phyloP scores from a whole-genome alignment of 1,140 invertebrate species.

The Bombus affinis region DNA sequence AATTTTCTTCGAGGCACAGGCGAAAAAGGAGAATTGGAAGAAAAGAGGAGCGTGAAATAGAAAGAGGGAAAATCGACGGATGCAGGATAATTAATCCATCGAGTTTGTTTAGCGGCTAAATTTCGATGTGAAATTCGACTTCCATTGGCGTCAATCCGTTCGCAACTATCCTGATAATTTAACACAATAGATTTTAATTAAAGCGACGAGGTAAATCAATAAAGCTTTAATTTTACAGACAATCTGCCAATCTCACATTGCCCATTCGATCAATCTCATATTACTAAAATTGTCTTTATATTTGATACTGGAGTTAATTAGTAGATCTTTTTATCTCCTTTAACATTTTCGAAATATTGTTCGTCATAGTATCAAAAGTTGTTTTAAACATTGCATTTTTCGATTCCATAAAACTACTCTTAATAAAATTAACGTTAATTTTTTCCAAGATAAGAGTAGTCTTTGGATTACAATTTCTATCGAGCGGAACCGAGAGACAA shows the following conservation, averaged over 20 bases:
- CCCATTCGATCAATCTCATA: background rate
- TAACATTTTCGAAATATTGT: background rate
- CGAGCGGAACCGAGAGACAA: background rate
- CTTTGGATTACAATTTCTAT: background rate
- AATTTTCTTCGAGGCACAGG: background rate
- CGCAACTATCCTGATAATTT: background rate
- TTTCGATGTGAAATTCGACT: background rate
- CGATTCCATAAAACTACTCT: background rate
- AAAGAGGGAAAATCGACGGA: background rate
- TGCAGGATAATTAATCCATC: constrained; percentile 8
- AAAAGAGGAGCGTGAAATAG: background rate
- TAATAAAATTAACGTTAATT: background rate
- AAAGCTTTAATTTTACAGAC: background rate
- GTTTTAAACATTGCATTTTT: background rate
- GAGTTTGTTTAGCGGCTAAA: background rate
- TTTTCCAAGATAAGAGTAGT: background rate
- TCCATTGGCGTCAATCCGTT: background rate
- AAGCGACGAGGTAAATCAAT: background rate
- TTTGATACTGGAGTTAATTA: no score
- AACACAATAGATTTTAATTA: background rate
- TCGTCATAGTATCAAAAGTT: background rate
- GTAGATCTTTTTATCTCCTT: no score
- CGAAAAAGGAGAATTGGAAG: background rate
- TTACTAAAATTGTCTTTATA: background rate
- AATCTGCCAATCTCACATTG: background rate